Evolutionary conservation across 2,888 invertebrate genomes (phyloP).

Genomic region (Macrophya annulata): DNA sequence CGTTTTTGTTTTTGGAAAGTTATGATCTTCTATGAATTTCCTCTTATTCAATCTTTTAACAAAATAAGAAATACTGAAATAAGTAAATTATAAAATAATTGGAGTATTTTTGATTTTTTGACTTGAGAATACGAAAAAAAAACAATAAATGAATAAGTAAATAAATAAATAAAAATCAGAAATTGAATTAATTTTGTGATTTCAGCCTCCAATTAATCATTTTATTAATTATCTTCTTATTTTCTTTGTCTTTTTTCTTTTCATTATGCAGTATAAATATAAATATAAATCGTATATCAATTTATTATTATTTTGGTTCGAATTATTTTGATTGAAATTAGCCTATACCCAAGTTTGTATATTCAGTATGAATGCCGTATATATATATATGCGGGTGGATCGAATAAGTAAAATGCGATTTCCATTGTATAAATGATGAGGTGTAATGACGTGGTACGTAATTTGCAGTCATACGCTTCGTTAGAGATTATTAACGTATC

Average conservation of each 20-base stretch:
- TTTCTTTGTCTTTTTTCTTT: not conserved
- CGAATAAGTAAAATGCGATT: conserved; percentile 2
- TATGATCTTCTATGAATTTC: not conserved
- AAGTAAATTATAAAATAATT: not conserved
- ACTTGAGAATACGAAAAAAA: not conserved
- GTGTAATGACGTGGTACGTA: not conserved
- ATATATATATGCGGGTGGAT: not conserved
- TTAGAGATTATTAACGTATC: not conserved
- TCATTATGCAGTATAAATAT: not conserved
- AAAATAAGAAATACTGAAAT: not conserved
- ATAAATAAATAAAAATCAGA: not conserved
- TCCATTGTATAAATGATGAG: not conserved
- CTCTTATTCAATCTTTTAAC: not conserved
- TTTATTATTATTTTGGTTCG: not conserved
- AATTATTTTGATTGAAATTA: not conserved
- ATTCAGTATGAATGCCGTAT: not conserved
- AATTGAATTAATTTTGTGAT: not conserved
- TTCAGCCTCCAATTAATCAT: not conserved
- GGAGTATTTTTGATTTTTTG: no score
- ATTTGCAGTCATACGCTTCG: not conserved
- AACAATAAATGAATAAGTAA: not conserved
- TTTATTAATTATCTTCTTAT: not conserved
- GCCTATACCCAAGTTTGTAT: not conserved
- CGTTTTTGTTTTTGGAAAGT: not conserved
- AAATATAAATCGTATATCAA: not conserved